Percentiles rank a stretch among this genome's conserved stretches.
phyloP scores from a whole-genome alignment of 1,140 invertebrate species.

The Drosophila burlai region DNA sequence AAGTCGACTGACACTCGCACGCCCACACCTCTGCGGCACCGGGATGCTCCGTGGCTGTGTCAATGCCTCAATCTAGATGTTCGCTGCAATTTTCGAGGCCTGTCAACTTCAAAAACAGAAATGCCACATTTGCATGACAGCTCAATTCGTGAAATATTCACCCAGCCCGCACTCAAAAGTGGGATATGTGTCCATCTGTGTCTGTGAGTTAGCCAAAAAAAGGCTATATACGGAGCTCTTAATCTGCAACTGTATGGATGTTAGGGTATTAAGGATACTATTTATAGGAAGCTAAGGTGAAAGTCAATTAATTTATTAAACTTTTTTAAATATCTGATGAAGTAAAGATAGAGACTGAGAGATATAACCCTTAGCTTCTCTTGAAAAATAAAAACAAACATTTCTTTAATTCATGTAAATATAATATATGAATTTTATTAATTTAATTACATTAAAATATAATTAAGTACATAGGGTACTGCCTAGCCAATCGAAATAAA shows the following conservation, averaged over 20 bases:
- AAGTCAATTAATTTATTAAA: no score
- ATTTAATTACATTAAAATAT: neutral
- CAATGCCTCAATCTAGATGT: constrained; percentile 58
- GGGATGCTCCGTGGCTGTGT: constrained; percentile 12
- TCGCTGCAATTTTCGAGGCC: constrained; percentile 75
- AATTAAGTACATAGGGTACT: neutral
- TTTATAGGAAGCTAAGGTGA: neutral
- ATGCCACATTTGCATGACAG: constrained; percentile 81
- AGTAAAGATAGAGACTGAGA: neutral
- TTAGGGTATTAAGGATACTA: neutral
- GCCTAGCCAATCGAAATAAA: neutral
- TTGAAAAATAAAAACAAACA: neutral
- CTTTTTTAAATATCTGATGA: no score
- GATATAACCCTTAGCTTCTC: neutral
- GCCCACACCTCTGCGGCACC: constrained; percentile 14
- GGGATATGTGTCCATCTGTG: constrained; percentile 17
- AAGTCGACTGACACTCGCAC: constrained; percentile 34
- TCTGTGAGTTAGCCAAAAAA: constrained; percentile 40
- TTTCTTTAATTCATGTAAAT: no score
- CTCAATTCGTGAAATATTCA: constrained; percentile 81
- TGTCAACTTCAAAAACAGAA: constrained; percentile 83
- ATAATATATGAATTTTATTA: no score
- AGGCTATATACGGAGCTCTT: neutral
- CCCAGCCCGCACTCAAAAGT: constrained; percentile 23
- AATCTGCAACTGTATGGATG: constrained; percentile 45